Evolutionary conservation across 2,113 vertebrate genomes (phyloP), one percentile per base, ranked within the genome.

Genomic region (Corythornis vintsioides): DNA sequence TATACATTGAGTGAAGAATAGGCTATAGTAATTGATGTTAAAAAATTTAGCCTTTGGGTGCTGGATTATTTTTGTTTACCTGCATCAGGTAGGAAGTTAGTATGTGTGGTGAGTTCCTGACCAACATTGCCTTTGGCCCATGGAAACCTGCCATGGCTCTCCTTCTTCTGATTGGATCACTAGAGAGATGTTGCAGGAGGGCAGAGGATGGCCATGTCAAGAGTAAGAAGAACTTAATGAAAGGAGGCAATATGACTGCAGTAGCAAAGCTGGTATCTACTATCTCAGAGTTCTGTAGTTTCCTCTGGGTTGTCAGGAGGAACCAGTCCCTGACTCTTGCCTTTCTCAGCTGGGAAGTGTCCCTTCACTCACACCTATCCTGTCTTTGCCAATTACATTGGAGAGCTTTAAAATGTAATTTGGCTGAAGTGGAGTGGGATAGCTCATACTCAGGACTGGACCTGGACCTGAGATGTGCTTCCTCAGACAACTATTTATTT

Each of bases 1-100:
- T 88, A 80, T 85, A 45, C 42, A 96, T 53, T 31, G 55, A 79
- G 31, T 50, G 71, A 85, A 87, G 70, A 86, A 70, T 55, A 91
- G 61, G 35, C n/a, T 57, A 35, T 50, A 52, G 50, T 55, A 91
- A 26, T n/a, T 43, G 43, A 43, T 79, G 13, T 43, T 70, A 38
- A 70, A 76, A 77, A 83, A 35, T 7, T 11, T 80, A 45, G 13
- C 15, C 7, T 63, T 69, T 66, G n/a, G 15, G 43, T 61, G 8
- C 28, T 9, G 4, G 10, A 48, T 35, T 35, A 16, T 69, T 93
- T 91, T 42, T 33, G 7, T 47, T 71, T 42, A 75, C 8, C 7
- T 88, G 18, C 43, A 56, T 18, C 28, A 69, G 28, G 40, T 43
- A 56, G 33, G 53, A 66, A 78, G 15, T 50, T 42, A 40, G 4